phyloP scores from a whole-genome alignment of 2,888 invertebrate species.

The Pristionchus maxplancki region DNA sequence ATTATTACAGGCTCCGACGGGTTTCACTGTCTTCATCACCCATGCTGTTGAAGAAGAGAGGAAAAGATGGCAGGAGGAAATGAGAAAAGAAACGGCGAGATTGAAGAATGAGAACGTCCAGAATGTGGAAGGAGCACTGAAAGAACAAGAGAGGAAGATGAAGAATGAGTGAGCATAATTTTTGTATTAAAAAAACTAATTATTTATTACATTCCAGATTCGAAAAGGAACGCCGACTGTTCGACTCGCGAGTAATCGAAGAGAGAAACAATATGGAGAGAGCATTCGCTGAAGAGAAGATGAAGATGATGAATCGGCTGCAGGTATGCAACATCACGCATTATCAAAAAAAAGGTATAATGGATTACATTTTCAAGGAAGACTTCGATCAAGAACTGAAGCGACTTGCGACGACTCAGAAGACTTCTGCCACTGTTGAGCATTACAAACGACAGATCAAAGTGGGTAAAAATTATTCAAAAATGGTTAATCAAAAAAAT shows the following conservation, averaged over 20 bases:
- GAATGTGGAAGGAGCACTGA: conserved; percentile 54
- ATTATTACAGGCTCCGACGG: not conserved
- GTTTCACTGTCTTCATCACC: conserved; percentile 48
- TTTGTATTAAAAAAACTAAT: not conserved
- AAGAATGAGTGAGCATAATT: conserved; percentile 33
- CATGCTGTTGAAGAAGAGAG: conserved; percentile 50
- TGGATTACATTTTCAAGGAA: too few relatives aligned
- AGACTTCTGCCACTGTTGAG: conserved; percentile 53
- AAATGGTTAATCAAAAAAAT: not conserved
- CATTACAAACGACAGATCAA: conserved; percentile 63
- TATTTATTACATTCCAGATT: conserved; percentile 38
- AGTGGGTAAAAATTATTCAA: conserved; percentile 41
- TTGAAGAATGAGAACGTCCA: conserved; percentile 48
- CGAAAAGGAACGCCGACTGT: conserved; percentile 53
- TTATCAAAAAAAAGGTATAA: too few relatives aligned
- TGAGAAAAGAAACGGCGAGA: conserved; percentile 46
- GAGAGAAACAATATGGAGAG: conserved; percentile 60
- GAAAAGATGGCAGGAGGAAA: conserved; percentile 51
- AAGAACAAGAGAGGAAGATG: conserved; percentile 57
- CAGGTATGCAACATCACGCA: conserved; percentile 53
- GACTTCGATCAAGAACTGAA: conserved; percentile 59
- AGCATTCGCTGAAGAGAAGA: conserved; percentile 64
- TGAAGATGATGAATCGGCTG: conserved; percentile 64
- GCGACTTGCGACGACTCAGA: conserved; percentile 53
- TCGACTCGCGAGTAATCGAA: conserved; percentile 49